phyloP scores from a whole-genome alignment of 2,113 vertebrate genomes.

The Ophiodon elongatus region DNA sequence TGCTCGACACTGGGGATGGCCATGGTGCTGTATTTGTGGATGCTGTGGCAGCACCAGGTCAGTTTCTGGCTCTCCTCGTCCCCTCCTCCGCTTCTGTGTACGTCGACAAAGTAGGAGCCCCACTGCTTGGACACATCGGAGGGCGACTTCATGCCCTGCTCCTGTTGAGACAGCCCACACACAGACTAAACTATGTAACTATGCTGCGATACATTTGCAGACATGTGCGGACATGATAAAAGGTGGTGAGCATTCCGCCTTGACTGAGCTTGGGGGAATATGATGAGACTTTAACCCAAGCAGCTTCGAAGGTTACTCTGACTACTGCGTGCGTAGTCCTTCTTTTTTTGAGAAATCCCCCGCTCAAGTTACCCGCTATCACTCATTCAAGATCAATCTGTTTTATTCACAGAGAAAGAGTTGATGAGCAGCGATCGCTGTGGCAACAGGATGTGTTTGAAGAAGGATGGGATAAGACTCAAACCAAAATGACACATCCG shows the following conservation, averaged over 20 bases:
- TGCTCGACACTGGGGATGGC: slow-evolving; percentile 93
- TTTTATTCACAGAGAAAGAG: background rate
- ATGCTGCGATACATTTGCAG: slow-evolving; percentile 30
- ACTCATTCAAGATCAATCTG: background rate
- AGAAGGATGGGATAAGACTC: background rate
- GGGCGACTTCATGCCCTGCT: slow-evolving; percentile 85
- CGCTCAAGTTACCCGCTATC: background rate
- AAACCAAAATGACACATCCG: background rate
- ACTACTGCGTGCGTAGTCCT: slow-evolving; percentile 16
- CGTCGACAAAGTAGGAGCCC: slow-evolving; percentile 95
- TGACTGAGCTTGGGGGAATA: background rate
- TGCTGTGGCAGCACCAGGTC: slow-evolving; percentile 92
- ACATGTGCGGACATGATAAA: slow-evolving; percentile 53
- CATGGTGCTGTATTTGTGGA: slow-evolving; percentile 93
- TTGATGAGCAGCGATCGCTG: background rate
- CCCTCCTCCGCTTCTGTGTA: slow-evolving; percentile 76
- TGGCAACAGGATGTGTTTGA: slow-evolving; percentile 41
- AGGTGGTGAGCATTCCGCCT: slow-evolving; percentile 21
- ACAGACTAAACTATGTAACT: slow-evolving; percentile 24
- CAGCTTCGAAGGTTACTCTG: slow-evolving; percentile 2
- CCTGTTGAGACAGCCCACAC: slow-evolving; percentile 76
- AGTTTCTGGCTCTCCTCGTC: slow-evolving; percentile 84
- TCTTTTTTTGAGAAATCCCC: slow-evolving; percentile 33
- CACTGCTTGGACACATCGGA: slow-evolving; percentile 89
- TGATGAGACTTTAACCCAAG: slow-evolving; percentile 1